These are phyloP conservation scores for Falco biarmicus DNA, from an alignment of 2,797 vertebrate genomes.

Conservation along the genomic window DNA sequence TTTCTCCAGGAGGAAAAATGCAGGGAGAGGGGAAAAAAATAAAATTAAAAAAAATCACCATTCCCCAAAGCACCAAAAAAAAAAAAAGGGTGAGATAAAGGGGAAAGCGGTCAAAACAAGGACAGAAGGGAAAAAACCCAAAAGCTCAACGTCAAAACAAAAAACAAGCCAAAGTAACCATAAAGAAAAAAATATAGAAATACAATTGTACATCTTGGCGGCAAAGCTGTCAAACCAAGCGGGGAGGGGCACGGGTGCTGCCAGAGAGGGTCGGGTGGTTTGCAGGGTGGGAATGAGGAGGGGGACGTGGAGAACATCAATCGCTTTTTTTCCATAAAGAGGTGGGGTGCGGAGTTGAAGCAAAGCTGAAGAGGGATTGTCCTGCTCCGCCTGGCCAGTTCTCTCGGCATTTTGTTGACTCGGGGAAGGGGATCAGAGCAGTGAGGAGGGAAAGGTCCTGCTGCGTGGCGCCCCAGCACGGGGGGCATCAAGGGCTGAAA, in stretches of 20 bases:
- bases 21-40: no score
- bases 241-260: neutral
- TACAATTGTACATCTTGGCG: neutral
- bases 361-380: neutral
- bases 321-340: neutral
- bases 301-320: neutral
- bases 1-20: neutral
- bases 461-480: accelerated
- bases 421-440: neutral
- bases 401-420: accelerated
- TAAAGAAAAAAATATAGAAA: neutral
- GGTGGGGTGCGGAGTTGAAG: neutral
- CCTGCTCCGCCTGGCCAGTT: neutral
- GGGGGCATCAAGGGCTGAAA: neutral
- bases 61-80: neutral
- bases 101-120: neutral
- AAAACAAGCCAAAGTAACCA: neutral
- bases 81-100: neutral
- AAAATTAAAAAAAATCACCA: neutral
- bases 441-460: neutral
- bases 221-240: neutral
- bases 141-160: neutral
- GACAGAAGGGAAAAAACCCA: neutral
- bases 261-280: neutral
- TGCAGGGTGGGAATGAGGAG: neutral